Base-by-base conservation (phyloP, 2,113 vertebrate species). In the Xenopus borealis region DNA sequence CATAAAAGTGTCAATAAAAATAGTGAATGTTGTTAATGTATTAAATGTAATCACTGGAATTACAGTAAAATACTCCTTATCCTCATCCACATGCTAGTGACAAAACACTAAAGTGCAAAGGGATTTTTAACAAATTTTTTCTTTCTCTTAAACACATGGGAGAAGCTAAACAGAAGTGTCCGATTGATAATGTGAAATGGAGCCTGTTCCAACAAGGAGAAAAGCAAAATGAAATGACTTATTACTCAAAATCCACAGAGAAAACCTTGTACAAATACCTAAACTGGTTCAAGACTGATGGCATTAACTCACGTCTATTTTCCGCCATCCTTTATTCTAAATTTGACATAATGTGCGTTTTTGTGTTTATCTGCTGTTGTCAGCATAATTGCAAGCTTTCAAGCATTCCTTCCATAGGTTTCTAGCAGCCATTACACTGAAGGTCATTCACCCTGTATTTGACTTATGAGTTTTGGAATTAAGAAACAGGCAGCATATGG, bases 381-480 rank as follows among this genome's bases (percentile, higher is more conserved):
- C 63, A 46, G 63, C 11, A 66, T 66, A 30, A 50, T n/a, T 66
- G 65, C 12, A 20, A 12, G 18, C 14, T 67, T 45, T 23, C 65
- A 66, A 46, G 50, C 65, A 47, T 67, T 23, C 40, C 19, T 67
- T 67, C 65, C 46, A 13, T 67, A n/a, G 46, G 45, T 18, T 52
- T 67, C 12, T 20, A 23, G 19, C 65, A 66, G 65, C 50, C 65
- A 52, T 67, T 47, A 23, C 10, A 3, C 58, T 61, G 18, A 10
- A 61, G 58, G 58, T 61, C 58, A 12, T 61, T 61, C 58, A 61
- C 58, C 19, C 20, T 20, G 10, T 23, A 23, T 61, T 61, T 61
- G 58, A 61, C 1, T 61, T 61, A 61, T 61, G 58, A 27, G 20
- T 61, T 18, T 9, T 61, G 58, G 58, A 23, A 23, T 55, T 7